Conservation (phyloP, 2,797 vertebrate genomes). For the Dipus sagitta region DNA sequence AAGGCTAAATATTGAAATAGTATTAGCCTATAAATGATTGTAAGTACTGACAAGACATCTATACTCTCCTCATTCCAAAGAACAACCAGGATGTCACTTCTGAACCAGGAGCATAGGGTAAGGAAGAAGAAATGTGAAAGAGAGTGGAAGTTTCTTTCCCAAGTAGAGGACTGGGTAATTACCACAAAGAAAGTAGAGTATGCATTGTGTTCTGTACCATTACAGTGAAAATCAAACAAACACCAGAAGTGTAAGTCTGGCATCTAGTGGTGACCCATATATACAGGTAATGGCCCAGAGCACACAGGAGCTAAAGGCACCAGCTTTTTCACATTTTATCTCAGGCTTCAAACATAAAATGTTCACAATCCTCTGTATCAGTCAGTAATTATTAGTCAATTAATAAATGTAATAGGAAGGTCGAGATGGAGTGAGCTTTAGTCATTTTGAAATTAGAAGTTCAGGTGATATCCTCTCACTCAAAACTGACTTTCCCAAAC, state of each 20-base stretch:
- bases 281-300: background rate
- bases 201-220: background rate
- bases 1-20: background rate
- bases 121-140: background rate
- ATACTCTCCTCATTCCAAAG: background rate
- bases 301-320: background rate
- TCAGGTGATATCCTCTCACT: background rate
- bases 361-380: background rate
- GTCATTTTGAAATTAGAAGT: background rate
- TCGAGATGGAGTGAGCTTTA: background rate
- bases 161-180: background rate
- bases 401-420: background rate
- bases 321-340: background rate
- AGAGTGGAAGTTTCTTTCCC: background rate
- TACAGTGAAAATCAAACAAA: background rate
- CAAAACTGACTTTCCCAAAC: background rate
- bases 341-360: background rate
- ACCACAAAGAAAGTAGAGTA: background rate
- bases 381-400: background rate
- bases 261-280: constrained; percentile 1
- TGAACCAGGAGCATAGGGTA: background rate
- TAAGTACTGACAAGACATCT: background rate
- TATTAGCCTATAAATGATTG: background rate
- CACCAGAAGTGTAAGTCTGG: background rate
- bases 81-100: background rate